phyloP scores from a whole-genome alignment of 2,888 invertebrate genomes.

The Caenorhabditis sp. region DNA sequence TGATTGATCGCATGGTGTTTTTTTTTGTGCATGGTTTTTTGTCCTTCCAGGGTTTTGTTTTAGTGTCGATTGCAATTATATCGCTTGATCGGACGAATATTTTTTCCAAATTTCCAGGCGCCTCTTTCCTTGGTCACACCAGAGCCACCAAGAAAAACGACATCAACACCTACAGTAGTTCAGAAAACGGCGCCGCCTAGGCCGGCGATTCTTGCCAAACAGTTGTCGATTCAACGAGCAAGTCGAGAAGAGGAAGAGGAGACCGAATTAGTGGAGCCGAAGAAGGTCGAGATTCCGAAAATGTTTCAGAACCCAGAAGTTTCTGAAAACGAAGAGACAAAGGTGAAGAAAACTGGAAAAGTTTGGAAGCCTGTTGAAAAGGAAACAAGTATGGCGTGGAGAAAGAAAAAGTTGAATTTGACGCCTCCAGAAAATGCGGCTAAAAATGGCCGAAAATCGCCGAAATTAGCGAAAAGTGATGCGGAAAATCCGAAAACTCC shows the following conservation, averaged over 20 bases:
- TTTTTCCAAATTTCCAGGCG: no score
- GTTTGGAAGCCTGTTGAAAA: constrained; percentile 6
- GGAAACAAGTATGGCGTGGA: neutral
- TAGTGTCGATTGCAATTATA: constrained; percentile 9
- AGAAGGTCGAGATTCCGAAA: constrained; percentile 39
- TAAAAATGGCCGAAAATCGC: constrained; percentile 22
- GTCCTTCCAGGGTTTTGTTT: neutral
- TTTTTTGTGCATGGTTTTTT: constrained; percentile 1
- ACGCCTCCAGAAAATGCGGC: constrained; percentile 10
- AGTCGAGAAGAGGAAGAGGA: constrained; percentile 39
- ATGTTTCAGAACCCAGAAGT: constrained; percentile 30
- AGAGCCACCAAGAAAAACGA: constrained; percentile 3
- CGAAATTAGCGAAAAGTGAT: constrained; percentile 6
- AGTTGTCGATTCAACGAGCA: constrained; percentile 30
- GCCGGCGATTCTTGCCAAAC: constrained; percentile 22
- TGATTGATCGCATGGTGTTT: neutral
- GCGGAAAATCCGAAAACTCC: constrained; percentile 3
- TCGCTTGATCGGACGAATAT: no score
- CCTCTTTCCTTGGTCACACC: constrained; percentile 22
- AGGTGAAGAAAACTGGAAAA: constrained; percentile 4
- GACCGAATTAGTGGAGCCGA: constrained; percentile 27
- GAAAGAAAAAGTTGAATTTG: neutral
- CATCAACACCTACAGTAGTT: constrained; percentile 13
- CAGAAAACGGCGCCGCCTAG: constrained; percentile 25
- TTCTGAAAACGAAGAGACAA: constrained; percentile 10